Evolutionary conservation across 2,113 vertebrate species (phyloP), one percentile per base, ranked within the genome.

Genomic region (Elachura formosa): DNA sequence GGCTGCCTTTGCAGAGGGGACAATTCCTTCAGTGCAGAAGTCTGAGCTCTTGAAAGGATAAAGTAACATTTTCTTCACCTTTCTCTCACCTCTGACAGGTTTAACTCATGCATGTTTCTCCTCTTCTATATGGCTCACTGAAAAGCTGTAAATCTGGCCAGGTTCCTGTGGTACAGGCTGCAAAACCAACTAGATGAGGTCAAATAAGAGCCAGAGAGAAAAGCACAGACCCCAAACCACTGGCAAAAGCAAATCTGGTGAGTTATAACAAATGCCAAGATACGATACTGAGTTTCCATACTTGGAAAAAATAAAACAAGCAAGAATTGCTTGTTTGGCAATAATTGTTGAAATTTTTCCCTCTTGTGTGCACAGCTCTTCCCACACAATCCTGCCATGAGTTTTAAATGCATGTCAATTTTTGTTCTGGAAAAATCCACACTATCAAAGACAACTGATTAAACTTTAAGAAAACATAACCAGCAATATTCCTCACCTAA

Each of bases 41-140:
- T 29, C 40, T 8, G 26, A 71, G 51, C 56, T 89, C 66, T 23
- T 67, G 19, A 38, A 84, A 87, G 21, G 40, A 67, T 36, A 43
- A 79, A 86, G 13, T 16, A 52, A 64, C 10, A 22, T 21, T 81
- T 75, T 45, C 38, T 89, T 72, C 43, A 55, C 34, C 26, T 59
- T 91, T 67, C 4, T 48, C 41, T 75, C 56, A 52, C 38, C 76
- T 86, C 48, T 45, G 26, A n/a, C 34, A 46, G 10, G 13, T 59
- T 48, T 79, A 67, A 72, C 41, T 74, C 0, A 0, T 31, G 21
- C 43, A 25, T 11, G n/a, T 45, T 64, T 45, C 4, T 1, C 40
- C 43, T 29, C 28, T 67, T 9, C 33, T 40, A 2, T 4, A 29
- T 4, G 1, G 18, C 63, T 55, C 26, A 22, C 29, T 40, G 43